phyloP scores from a whole-genome alignment of 2,113 vertebrate species.

The Syngnathus floridae region DNA sequence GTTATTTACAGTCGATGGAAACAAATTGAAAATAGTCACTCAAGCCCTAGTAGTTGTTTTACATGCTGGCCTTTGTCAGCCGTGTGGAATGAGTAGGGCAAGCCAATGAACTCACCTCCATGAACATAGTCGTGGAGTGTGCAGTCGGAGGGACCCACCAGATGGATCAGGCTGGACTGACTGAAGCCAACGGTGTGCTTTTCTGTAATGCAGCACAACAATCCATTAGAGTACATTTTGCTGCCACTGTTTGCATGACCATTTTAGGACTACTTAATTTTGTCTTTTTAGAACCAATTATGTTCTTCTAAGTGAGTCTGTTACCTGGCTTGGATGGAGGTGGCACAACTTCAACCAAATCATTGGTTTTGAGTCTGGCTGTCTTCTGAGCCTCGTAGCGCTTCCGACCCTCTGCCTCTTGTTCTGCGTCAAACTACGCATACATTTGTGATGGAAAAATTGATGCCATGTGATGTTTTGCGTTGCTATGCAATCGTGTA shows the following conservation, averaged over 20 bases:
- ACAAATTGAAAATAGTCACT: neutral
- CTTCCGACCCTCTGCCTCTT: constrained; percentile 82
- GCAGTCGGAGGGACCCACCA: constrained; percentile 91
- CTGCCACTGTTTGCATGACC: neutral
- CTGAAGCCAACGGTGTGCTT: constrained; percentile 83
- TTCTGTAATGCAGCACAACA: constrained; percentile 67
- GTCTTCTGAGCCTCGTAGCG: constrained; percentile 89
- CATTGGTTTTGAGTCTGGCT: constrained; percentile 81
- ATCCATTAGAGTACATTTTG: neutral
- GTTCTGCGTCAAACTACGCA: constrained; percentile 75
- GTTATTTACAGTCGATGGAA: neutral
- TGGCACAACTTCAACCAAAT: constrained; percentile 69
- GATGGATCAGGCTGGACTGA: constrained; percentile 92
- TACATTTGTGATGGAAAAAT: neutral
- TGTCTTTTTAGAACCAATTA: constrained; percentile 1
- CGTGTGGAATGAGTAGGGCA: neutral
- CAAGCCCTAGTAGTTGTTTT: neutral
- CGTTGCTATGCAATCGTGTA: neutral
- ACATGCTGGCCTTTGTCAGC: neutral
- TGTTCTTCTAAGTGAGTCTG: neutral
- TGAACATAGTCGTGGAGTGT: constrained; percentile 85
- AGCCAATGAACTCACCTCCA: constrained; percentile 74
- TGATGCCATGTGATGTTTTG: neutral
- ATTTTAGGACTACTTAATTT: constrained; percentile 7
- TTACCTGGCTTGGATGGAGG: constrained; percentile 77